A percentile compares a stretch with the other conserved stretches of the same genome.
Evolutionary conservation across 2,797 vertebrate genomes (phyloP).

Genomic region (Pygocentrus nattereri): DNA sequence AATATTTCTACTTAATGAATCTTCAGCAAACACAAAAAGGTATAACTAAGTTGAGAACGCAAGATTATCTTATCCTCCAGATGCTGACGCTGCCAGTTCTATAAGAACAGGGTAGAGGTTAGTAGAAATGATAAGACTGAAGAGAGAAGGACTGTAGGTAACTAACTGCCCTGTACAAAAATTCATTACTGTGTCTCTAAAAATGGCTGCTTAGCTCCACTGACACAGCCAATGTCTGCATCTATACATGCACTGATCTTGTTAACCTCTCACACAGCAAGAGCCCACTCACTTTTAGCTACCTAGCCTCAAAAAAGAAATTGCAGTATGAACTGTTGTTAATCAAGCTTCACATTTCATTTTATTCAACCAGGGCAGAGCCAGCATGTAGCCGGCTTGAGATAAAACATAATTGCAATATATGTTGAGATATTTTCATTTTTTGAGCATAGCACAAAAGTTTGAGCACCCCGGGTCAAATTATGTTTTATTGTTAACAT

Average conservation of each 20-base stretch:
- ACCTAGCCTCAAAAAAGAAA: neutral
- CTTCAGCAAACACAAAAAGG: neutral
- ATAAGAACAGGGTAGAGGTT: slow-evolving; percentile 1
- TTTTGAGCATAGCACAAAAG: too few species aligned
- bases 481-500: too few species aligned
- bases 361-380: neutral
- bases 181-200: neutral
- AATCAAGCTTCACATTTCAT: neutral
- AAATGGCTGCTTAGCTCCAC: neutral
- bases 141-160: neutral
- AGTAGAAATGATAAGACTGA: neutral
- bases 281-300: too few species aligned
- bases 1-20: neutral
- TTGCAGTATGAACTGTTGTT: neutral
- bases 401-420: neutral
- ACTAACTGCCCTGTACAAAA: neutral
- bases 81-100: neutral
- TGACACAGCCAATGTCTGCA: neutral
- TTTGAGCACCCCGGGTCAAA: too few species aligned
- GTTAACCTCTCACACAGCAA: neutral
- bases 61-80: neutral
- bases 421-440: neutral
- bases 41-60: neutral
- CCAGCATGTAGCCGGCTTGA: neutral
- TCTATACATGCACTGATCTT: neutral